Conservation (phyloP, 2,113 vertebrate genomes). For the Craseonycteris thonglongyai region DNA sequence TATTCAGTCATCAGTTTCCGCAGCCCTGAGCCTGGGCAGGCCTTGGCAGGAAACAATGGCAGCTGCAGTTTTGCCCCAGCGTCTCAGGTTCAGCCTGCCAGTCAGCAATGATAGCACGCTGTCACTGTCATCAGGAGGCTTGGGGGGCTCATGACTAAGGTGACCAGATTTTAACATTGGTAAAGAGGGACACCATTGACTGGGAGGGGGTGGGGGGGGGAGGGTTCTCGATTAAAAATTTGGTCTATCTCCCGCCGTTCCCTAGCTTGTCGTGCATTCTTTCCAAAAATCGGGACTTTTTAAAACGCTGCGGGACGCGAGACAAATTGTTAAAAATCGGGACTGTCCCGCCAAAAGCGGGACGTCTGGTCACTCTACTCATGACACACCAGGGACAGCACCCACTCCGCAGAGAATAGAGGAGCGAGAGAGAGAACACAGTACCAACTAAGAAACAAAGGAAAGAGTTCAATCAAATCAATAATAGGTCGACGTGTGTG, state of each 20-base stretch:
- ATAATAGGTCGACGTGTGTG: background rate
- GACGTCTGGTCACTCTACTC: too few relatives aligned
- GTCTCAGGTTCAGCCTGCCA: slow-evolving; percentile 3
- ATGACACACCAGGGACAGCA: background rate
- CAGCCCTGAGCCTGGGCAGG: slow-evolving; percentile 27
- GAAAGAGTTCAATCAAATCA: background rate
- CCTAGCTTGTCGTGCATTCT: too few relatives aligned
- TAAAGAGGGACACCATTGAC: too few relatives aligned
- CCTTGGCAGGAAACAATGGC: slow-evolving; percentile 35
- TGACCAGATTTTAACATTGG: too few relatives aligned
- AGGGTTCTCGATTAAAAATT: too few relatives aligned
- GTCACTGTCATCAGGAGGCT: background rate
- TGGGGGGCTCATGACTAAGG: too few relatives aligned
- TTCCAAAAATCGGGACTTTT: too few relatives aligned
- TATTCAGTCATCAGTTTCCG: slow-evolving; percentile 32
- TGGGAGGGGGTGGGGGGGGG: too few relatives aligned
- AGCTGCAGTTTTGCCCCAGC: background rate
- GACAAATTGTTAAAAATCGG: too few relatives aligned
- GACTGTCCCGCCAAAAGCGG: too few relatives aligned
- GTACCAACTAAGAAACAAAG: background rate
- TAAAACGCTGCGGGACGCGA: too few relatives aligned
- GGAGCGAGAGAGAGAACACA: background rate
- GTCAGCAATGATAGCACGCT: slow-evolving; percentile 27
- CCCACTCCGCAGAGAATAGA: background rate
- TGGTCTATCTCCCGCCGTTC: too few relatives aligned